Evolutionary conservation across 1,140 invertebrate genomes (phyloP), one percentile per base, ranked within the genome.

Genomic region (Listronotus bonariensis): DNA sequence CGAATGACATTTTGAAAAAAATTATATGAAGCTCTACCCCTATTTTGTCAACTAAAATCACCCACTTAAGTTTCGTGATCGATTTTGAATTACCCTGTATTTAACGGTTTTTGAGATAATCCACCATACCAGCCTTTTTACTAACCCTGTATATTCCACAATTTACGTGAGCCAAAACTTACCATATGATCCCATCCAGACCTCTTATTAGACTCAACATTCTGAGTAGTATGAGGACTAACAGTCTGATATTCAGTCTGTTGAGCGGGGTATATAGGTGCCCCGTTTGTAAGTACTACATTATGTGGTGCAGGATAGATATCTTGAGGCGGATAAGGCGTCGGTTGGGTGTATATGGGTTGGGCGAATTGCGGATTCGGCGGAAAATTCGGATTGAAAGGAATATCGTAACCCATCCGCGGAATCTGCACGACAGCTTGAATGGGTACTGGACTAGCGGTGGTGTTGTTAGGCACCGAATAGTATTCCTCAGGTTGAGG

Each of bases 241-340:
- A 70, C 40, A 54, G 55, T 41, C n/a, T 57, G 34, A 54, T 48
- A 69, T 40, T 72, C 70, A 15, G 42, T 26, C 20, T 63, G 71
- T 36, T 42, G 65, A 20, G 40, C 15, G 26, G 53, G 49, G 48
- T 70, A 74, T 34, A 68, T 60, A 20, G 71, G 74, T 6, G 73
- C 73, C 20, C 75, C 74, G 32, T 69, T 71, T 14, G 65, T 15
- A n/a, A 79, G 17, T 4, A 79, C 70, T 61, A 78, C 70, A 68
- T 72, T 77, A 53, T 74, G 74, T 31, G 73, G 69, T 9, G 72
- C 62, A 46, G 72, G 53, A 38, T 79, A 77, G 8, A 79, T 74
- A 51, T 78, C 77, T 32, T 74, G 72, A 40, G 71, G 65, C 52
- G 71, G 45, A 65, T 64, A 72, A 5, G 56, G 40, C 4, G 57